A percentile compares a stretch with the other conserved stretches of the same genome.
These are phyloP conservation scores for Leptobrachium ailaonicum DNA, from an alignment of 2,113 vertebrate species.

Conservation along the genomic window DNA sequence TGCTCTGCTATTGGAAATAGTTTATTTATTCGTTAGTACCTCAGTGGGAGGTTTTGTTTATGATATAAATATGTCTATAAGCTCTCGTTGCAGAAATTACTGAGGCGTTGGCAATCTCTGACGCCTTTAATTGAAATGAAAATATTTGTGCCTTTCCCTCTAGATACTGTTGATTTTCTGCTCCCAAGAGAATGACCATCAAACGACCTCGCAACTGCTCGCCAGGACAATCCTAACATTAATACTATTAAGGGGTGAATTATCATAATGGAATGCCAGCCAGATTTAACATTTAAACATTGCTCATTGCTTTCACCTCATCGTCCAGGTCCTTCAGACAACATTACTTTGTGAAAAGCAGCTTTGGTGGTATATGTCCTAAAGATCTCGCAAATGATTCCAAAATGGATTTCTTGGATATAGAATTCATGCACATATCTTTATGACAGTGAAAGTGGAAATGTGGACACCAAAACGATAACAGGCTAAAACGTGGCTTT, in stretches of 20 bases:
- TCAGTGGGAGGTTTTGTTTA: neutral
- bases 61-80: neutral
- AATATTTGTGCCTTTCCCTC: neutral
- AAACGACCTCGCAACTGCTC: neutral
- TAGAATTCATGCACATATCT: no score
- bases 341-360: neutral
- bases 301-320: neutral
- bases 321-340: neutral
- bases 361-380: neutral
- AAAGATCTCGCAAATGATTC: no score
- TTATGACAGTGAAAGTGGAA: no score
- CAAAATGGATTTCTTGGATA: no score
- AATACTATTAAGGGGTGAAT: conserved; percentile 20
- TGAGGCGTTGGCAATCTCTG: neutral
- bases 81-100: conserved; percentile 8
- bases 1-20: no score
- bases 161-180: conserved; percentile 1
- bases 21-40: neutral
- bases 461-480: no score
- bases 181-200: conserved; percentile 11
- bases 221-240: conserved; percentile 13
- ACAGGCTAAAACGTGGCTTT: no score
- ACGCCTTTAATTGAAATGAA: conserved; percentile 10
- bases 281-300: neutral
- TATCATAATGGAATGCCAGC: neutral